Conservation (phyloP, 2,888 invertebrate genomes). For the Tetrapedia diversipes region DNA sequence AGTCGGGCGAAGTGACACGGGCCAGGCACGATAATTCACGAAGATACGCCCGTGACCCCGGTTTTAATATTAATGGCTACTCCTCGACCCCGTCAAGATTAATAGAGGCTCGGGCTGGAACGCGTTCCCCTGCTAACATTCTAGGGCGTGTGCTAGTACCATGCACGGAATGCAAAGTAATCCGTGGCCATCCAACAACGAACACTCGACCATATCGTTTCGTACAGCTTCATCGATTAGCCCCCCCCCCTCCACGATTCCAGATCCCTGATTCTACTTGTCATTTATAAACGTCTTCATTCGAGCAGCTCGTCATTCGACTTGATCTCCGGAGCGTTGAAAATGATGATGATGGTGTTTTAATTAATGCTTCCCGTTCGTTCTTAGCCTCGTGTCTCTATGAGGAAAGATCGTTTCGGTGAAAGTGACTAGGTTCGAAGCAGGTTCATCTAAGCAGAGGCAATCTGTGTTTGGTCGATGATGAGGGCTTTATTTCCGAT, state of each 20-base stretch:
- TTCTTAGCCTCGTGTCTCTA: too few species aligned
- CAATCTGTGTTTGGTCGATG: too few species aligned
- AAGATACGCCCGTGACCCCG: slow-evolving; percentile 73
- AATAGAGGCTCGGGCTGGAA: slow-evolving; percentile 69
- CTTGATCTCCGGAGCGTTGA: slow-evolving; percentile 13
- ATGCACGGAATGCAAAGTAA: slow-evolving; percentile 65
- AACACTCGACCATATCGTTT: slow-evolving; percentile 43
- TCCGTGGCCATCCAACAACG: slow-evolving; percentile 50
- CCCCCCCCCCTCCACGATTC: slow-evolving; percentile 18
- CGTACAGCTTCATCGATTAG: slow-evolving; percentile 66
- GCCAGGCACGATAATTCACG: slow-evolving; percentile 74
- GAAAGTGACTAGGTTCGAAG: neutral
- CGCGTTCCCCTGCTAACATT: slow-evolving; percentile 50
- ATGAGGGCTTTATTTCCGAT: too few species aligned
- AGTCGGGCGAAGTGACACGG: slow-evolving; percentile 71
- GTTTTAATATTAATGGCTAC: slow-evolving; percentile 76
- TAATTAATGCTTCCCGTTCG: slow-evolving; percentile 29
- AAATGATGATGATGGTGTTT: neutral
- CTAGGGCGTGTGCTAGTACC: slow-evolving; percentile 57
- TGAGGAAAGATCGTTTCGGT: neutral
- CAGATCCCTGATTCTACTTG: slow-evolving; percentile 36
- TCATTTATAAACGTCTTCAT: slow-evolving; percentile 56
- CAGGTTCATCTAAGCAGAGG: too few species aligned
- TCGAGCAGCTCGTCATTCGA: slow-evolving; percentile 14
- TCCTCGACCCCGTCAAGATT: slow-evolving; percentile 74